A percentile compares a stretch with the other conserved stretches of the same genome.
These are phyloP conservation scores for Furcula furcula DNA, from an alignment of 2,888 invertebrate genomes.

Conservation along the genomic window DNA sequence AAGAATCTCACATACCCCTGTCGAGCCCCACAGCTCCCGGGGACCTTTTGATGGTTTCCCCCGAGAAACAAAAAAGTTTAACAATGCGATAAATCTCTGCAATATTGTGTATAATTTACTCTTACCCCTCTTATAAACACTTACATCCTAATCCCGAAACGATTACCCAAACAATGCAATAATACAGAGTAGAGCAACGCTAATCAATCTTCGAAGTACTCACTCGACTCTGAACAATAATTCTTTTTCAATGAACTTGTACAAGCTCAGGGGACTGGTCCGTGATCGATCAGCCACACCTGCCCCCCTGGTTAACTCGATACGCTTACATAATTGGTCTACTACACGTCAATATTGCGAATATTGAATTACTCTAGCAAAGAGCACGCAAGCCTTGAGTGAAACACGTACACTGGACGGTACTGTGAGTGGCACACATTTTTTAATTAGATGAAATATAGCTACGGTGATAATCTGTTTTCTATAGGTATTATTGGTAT, in stretches of 20 bases:
- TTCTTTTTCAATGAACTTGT: conserved; percentile 26
- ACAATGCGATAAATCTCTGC: too few relatives aligned
- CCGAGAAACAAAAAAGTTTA: too few relatives aligned
- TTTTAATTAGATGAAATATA: too few relatives aligned
- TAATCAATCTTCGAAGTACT: conserved; percentile 19
- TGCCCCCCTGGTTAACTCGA: conserved; percentile 40
- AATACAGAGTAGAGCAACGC: conserved; percentile 2
- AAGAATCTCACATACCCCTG: too few relatives aligned
- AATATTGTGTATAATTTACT: too few relatives aligned
- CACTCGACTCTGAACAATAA: conserved; percentile 1
- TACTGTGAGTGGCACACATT: not conserved
- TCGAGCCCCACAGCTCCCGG: too few relatives aligned
- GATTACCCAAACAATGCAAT: too few relatives aligned
- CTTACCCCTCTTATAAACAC: too few relatives aligned
- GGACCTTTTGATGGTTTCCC: too few relatives aligned
- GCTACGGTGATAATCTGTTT: too few relatives aligned
- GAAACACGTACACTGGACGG: conserved; percentile 30
- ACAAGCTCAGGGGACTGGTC: conserved; percentile 30
- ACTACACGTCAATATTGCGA: conserved; percentile 43
- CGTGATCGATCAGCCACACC: conserved; percentile 46
- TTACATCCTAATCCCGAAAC: too few relatives aligned
- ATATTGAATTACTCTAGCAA: conserved; percentile 54
- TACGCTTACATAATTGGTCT: conserved; percentile 39
- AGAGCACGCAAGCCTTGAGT: conserved; percentile 44
- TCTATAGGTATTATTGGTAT: too few relatives aligned